A percentile compares a stretch with the other conserved stretches of the same genome.
These are phyloP conservation scores for Aythya baeri DNA, from an alignment of 2,113 vertebrate species.

Conservation along the genomic window DNA sequence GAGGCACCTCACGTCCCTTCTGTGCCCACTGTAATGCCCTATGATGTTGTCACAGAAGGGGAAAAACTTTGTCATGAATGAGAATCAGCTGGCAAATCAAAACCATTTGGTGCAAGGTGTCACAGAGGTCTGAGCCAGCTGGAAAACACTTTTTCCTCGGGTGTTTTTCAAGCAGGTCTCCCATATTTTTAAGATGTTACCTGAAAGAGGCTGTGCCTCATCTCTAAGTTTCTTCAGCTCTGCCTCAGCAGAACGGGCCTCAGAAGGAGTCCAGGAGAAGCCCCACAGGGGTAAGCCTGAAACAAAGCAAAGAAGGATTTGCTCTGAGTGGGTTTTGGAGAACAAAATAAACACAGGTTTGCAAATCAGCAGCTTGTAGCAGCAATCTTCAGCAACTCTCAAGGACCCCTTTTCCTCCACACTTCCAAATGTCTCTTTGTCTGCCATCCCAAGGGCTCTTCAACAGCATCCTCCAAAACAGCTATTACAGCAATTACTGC, in stretches of 20 bases:
- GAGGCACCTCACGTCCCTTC: neutral
- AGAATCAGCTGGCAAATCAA: conserved; percentile 13
- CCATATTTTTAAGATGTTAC: conserved; percentile 1
- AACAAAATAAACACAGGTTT: neutral
- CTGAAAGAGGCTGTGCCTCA: neutral
- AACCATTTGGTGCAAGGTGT: neutral
- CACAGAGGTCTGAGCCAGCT: neutral
- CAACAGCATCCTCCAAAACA: conserved; percentile 41
- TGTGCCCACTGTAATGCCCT: neutral
- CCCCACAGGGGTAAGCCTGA: neutral
- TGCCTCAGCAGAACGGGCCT: neutral
- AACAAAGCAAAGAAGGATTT: neutral
- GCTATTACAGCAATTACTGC: conserved; percentile 46
- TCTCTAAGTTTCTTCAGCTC: neutral
- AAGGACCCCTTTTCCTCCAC: neutral
- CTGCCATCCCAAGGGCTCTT: neutral
- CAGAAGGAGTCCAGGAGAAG: neutral
- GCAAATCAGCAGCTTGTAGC: neutral
- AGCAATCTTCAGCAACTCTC: neutral
- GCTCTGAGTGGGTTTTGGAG: neutral
- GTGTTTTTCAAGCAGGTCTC: neutral
- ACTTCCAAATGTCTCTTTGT: neutral
- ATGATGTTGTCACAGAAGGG: neutral
- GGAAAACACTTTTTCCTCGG: accelerated
- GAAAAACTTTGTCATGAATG: neutral